Evolutionary conservation across 2,797 vertebrate species (phyloP).

Genomic region (Chelon auratus): DNA sequence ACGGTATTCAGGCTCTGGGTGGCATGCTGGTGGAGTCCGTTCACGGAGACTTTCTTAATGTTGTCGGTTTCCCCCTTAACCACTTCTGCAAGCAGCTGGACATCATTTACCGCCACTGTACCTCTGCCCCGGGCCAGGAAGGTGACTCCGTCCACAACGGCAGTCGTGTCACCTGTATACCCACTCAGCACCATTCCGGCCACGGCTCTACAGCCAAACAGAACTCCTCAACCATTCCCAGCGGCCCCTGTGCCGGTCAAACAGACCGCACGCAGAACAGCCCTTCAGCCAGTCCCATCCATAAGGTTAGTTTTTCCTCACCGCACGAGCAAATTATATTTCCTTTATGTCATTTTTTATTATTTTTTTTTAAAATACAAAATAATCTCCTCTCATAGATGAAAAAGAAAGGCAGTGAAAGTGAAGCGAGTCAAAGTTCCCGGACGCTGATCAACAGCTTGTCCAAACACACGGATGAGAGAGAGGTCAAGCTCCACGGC

Average conservation of each 20-base stretch:
- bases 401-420: conserved; percentile 43
- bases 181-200: conserved; percentile 31
- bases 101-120: conserved; percentile 78
- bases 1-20: conserved; percentile 95
- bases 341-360: not conserved
- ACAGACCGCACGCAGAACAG: conserved; percentile 25
- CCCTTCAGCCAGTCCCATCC: conserved; percentile 37
- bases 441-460: conserved; percentile 55
- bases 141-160: not conserved
- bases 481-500: conserved; percentile 10
- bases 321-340: not conserved
- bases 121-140: conserved; percentile 33
- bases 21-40: conserved; percentile 95
- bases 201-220: conserved; percentile 12
- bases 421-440: conserved; percentile 35
- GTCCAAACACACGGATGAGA: conserved; percentile 45
- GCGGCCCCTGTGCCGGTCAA: conserved; percentile 22
- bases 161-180: not conserved
- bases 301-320: conserved; percentile 54
- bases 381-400: conserved; percentile 43
- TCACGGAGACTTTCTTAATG: conserved; percentile 94
- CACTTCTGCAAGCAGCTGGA: conserved; percentile 93
- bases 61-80: conserved; percentile 96
- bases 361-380: not conserved
- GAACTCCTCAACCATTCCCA: conserved; percentile 6